Evolutionary conservation across 2,113 vertebrate species (phyloP).

Genomic region (Melospiza georgiana): DNA sequence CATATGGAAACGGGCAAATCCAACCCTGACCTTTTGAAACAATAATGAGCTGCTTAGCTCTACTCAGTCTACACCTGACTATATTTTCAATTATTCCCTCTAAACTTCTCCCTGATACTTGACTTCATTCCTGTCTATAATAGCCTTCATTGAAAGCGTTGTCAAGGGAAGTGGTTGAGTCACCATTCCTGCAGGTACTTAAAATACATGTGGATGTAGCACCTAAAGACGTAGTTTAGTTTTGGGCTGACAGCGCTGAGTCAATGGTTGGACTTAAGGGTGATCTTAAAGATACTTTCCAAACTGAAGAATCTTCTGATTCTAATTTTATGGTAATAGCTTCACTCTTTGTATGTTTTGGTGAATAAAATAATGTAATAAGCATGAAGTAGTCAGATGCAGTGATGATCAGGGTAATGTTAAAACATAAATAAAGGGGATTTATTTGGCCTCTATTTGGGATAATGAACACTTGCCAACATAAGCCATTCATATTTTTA

Average conservation of each 20-base stretch:
- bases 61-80: not conserved
- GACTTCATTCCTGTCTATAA: not conserved
- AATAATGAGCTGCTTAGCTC: not conserved
- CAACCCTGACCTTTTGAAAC: not conserved
- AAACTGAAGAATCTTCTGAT: not conserved
- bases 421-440: not conserved
- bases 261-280: not conserved
- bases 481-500: not conserved
- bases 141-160: not conserved
- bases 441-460: not conserved
- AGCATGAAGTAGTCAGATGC: not conserved
- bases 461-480: not conserved
- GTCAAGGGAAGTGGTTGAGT: not conserved
- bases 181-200: not conserved
- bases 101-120: not conserved
- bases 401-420: not conserved
- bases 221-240: not conserved
- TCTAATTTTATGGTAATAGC: not conserved
- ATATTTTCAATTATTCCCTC: not conserved
- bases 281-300: not conserved
- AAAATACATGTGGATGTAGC: not conserved
- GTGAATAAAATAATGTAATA: not conserved
- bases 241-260: not conserved
- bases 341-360: not conserved
- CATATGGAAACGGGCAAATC: not conserved